Evolutionary conservation across 2,113 vertebrate genomes (phyloP).

Genomic region (Ginglymostoma cirratum): DNA sequence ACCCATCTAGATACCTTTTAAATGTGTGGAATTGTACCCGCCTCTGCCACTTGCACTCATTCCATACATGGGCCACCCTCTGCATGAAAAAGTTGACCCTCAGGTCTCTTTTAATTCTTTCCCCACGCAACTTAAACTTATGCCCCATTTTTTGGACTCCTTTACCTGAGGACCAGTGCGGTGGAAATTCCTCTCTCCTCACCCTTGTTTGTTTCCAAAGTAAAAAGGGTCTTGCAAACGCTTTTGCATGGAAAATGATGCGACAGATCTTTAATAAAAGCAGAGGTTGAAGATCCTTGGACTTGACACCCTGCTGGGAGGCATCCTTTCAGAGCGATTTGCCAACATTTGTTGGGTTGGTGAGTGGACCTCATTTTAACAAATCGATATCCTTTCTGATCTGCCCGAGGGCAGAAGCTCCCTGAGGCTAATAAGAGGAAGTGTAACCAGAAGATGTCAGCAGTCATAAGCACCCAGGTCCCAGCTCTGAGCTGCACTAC

Average conservation of each 20-base stretch:
- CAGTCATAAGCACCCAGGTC: neutral
- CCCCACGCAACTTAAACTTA: no score
- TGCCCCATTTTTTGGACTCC: no score
- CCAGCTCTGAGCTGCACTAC: neutral
- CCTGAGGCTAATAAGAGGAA: neutral
- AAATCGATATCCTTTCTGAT: neutral
- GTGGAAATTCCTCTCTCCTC: neutral
- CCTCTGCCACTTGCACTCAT: no score
- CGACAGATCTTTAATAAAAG: neutral
- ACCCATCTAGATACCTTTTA: no score
- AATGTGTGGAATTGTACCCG: no score
- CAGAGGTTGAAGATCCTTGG: neutral
- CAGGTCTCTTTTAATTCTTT: no score
- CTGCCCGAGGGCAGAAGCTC: neutral
- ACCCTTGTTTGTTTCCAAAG: neutral
- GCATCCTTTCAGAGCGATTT: neutral
- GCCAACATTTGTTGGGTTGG: neutral
- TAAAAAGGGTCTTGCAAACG: neutral
- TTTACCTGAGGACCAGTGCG: no score
- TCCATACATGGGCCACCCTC: no score
- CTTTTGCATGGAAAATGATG: neutral
- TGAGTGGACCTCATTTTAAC: neutral
- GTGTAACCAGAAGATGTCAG: neutral
- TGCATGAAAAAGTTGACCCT: no score
- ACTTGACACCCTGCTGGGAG: neutral